Evolutionary conservation across 2,888 invertebrate species (phyloP), one percentile per base, ranked within the genome.

Genomic region (Cryptus viduatorius): DNA sequence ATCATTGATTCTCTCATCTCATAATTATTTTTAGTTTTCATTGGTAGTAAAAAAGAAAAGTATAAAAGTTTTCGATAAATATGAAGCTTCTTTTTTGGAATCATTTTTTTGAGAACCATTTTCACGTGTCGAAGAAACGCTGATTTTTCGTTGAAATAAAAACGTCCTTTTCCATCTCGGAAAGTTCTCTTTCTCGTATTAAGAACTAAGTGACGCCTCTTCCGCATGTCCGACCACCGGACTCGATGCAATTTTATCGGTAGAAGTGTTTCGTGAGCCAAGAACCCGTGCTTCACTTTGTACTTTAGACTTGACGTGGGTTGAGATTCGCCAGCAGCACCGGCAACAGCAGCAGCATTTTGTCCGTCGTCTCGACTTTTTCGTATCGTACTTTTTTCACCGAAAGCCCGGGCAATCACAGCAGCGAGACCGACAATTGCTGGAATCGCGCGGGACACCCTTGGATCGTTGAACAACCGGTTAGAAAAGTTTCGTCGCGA

Each of bases 361-460:
- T 44, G 29, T 71, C 42, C 50, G 29, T 65, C 65, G 46, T 61
- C 16, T 56, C 72, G 50, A 4, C 42, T 72, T 56, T 56, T 73
- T 68, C 37, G 81, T 69, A 46, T 81, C 59, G 14, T 12, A 44
- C 24, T 64, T 42, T 44, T 71, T 53, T 44, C 48, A 24, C 31
- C 59, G 48, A 78, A 73, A 72, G 24, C 59, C 61, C 46, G 50
- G 29, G 50, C 48, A 61, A 73, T 78, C 72, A 50, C 72, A 77
- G 44, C 67, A 56, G 71, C 42, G 64, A 29, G 42, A 80, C 65
- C 65, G 48, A 37, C 77, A 65, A 71, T 71, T 44, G 56, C 69
- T 61, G 75, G 64, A 82, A 76, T 76, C 81, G 81, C 37, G 19
- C 53, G 76, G 29, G 76, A 77, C 71, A 77, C 68, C 78, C 44